Evolutionary conservation across 2,113 vertebrate genomes (phyloP).

Genomic region (Anthoscopus minutus): DNA sequence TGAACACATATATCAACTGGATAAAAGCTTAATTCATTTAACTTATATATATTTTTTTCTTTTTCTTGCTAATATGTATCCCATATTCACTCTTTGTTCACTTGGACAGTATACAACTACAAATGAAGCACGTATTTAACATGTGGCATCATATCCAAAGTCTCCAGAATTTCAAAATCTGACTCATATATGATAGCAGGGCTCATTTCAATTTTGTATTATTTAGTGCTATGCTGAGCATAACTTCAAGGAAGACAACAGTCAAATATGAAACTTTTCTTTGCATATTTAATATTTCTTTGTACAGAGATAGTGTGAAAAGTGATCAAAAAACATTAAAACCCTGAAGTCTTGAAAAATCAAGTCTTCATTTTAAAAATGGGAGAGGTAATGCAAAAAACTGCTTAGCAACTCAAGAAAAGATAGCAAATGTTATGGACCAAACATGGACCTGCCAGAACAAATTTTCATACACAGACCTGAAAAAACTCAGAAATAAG

Average conservation of each 20-base stretch:
- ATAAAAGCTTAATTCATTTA: not conserved
- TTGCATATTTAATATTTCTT: not conserved
- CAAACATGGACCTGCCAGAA: slow-evolving; percentile 4
- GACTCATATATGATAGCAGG: not conserved
- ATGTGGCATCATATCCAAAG: not conserved
- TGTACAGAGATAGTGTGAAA: not conserved
- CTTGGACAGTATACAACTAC: not conserved
- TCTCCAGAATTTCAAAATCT: not conserved
- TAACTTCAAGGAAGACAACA: not conserved
- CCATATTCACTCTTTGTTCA: not conserved
- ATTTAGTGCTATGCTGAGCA: not conserved
- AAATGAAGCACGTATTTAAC: not conserved
- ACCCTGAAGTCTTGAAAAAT: not conserved
- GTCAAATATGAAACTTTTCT: not conserved
- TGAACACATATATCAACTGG: not conserved
- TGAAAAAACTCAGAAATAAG: not conserved
- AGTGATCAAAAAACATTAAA: not conserved
- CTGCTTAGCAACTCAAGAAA: not conserved
- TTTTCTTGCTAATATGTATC: not conserved
- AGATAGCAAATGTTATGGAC: not conserved
- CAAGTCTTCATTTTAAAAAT: not conserved
- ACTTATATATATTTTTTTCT: not conserved
- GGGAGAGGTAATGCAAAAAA: not conserved
- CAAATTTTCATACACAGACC: not conserved
- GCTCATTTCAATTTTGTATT: not conserved